Conservation (phyloP, 2,888 invertebrate genomes). For the Sclerodermus sp. region DNA sequence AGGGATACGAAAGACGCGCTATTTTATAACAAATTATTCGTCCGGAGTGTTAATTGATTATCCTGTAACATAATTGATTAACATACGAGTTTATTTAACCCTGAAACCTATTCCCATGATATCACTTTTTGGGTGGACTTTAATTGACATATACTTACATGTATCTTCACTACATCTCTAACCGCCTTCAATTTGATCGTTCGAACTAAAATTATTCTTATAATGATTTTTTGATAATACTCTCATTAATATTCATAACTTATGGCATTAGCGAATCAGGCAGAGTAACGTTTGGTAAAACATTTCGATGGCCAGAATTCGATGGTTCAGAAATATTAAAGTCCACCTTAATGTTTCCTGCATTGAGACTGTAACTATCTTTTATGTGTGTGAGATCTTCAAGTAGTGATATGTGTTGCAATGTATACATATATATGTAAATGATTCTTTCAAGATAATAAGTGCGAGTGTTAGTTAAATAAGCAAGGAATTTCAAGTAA, state of each 20-base stretch:
- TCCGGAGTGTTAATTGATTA: too few species aligned
- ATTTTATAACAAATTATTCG: too few species aligned
- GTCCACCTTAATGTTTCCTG: constrained; percentile 32
- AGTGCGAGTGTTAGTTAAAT: too few species aligned
- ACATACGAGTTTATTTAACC: background rate
- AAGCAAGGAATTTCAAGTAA: too few species aligned
- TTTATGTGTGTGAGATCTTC: background rate
- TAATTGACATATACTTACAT: constrained; percentile 25
- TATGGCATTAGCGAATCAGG: background rate
- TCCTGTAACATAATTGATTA: too few species aligned
- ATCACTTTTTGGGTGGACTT: constrained; percentile 34
- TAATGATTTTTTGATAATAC: constrained; percentile 8
- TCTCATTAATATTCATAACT: background rate
- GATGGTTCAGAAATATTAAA: constrained; percentile 22
- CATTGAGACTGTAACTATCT: constrained; percentile 3
- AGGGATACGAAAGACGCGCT: too few species aligned
- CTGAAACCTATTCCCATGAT: constrained; percentile 12
- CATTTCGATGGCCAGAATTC: constrained; percentile 16
- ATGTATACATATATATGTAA: background rate
- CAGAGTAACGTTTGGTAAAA: constrained; percentile 4
- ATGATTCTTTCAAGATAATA: too few species aligned
- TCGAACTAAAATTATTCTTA: background rate
- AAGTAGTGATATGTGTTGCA: background rate
- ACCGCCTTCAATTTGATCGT: constrained; percentile 7
- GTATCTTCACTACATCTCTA: constrained; percentile 20